Evolutionary conservation across 2,797 vertebrate species (phyloP), one percentile per base, ranked within the genome.

Genomic region (Macroramphosus scolopax): DNA sequence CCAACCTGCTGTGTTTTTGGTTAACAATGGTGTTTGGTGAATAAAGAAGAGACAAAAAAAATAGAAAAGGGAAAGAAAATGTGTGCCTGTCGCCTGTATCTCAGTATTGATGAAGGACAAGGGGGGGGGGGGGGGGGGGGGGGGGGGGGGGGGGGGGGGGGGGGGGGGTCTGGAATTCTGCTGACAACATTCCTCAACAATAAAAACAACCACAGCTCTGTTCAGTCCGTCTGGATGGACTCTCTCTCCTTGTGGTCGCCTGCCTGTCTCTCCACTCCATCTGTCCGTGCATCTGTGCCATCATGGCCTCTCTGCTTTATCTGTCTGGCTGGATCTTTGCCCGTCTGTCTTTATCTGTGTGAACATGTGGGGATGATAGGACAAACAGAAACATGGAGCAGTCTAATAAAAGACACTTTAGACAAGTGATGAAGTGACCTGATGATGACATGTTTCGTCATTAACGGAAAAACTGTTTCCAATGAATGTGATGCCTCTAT

Each of bases 101-200:
- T 77, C 38, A 8, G 62, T 55, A 63, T 62, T 61, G 72, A 78
- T 70, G 41, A 63, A 68, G 49, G 46, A 26, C 68, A 63, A n/a
- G n/a, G n/a, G n/a, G n/a, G n/a, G n/a, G n/a, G n/a, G n/a, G n/a
- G n/a, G n/a, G n/a, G n/a, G n/a, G n/a, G n/a, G n/a, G n/a, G n/a
- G n/a, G n/a, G n/a, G n/a, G n/a, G n/a, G n/a, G n/a, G n/a, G n/a
- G n/a, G n/a, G n/a, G n/a, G n/a, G n/a, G n/a, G n/a, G n/a, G n/a
- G 60, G 41, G 69, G 77, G 75, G 74, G 74, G 77, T 70, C 14
- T 60, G 81, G 81, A 82, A 87, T 82, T 60, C 53, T 3, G 39
- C 59, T 63, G 70, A 71, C 44, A 30, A 41, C 47, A 62, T 67
- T 63, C 49, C 15, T 30, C 15, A 30, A 58, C 63, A 68, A 58